Percentiles rank a stretch among this genome's conserved stretches.
phyloP scores from a whole-genome alignment of 30 jellyfish, hydroid and myxozoan species.

The Hydra vulgaris region DNA sequence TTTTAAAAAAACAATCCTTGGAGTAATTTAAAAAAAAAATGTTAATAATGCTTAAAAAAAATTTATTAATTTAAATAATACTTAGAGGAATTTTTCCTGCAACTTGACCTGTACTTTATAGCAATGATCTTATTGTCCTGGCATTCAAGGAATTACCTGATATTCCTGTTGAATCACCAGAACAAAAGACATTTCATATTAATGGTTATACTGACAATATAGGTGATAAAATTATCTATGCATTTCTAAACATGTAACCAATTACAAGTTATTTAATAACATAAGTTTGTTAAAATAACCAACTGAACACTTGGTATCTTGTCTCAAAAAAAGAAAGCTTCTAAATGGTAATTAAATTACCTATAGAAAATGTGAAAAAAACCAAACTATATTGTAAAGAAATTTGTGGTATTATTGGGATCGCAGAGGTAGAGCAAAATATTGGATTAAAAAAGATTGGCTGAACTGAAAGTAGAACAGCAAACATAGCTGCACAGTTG shows the following conservation, averaged over 20 bases:
- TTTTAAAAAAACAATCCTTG: no score
- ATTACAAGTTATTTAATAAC: background rate
- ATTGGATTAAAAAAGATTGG: background rate
- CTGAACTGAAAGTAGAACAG: background rate
- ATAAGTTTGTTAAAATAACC: background rate
- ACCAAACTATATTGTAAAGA: background rate
- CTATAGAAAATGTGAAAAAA: background rate
- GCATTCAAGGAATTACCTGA: background rate
- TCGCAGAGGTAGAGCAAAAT: background rate
- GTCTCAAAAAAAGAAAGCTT: background rate
- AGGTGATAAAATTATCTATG: background rate
- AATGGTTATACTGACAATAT: background rate
- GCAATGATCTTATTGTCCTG: background rate
- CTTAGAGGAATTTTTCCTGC: no score
- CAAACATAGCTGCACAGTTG: background rate
- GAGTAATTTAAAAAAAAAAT: no score
- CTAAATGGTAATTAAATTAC: background rate
- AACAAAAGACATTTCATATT: background rate
- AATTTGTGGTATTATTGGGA: background rate
- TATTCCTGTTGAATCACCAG: background rate
- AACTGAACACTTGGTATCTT: background rate
- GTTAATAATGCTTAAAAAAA: no score
- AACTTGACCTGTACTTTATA: background rate
- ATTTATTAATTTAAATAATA: no score
- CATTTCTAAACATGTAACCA: background rate